Conservation (phyloP, 2,888 invertebrate species). For the Xanthorhoe designata region DNA sequence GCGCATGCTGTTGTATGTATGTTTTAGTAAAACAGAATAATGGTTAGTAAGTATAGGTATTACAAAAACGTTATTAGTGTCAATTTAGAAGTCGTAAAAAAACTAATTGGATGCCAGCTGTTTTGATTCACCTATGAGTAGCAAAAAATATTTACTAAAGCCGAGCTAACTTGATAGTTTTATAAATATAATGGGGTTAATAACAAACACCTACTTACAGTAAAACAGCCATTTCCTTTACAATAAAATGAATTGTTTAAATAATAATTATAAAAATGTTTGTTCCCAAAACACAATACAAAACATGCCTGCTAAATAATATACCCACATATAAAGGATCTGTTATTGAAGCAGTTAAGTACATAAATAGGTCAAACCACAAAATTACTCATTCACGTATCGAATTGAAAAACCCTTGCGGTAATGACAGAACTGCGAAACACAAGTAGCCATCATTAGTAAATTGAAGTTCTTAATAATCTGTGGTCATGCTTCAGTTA, state of each 20-base stretch:
- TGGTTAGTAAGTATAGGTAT: too few species aligned
- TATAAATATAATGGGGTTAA: too few species aligned
- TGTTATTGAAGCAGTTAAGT: slow-evolving; percentile 10
- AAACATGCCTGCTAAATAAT: not conserved
- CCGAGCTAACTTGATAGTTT: too few species aligned
- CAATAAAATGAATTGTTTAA: not conserved
- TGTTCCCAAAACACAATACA: not conserved
- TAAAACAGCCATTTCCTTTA: not conserved
- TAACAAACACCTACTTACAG: not conserved
- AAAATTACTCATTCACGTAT: slow-evolving; percentile 22
- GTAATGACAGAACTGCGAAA: slow-evolving; percentile 12
- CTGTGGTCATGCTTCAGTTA: not conserved
- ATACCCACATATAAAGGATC: not conserved
- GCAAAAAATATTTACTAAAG: too few species aligned
- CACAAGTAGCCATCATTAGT: slow-evolving; percentile 2
- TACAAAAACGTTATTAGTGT: too few species aligned
- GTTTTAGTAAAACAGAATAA: too few species aligned
- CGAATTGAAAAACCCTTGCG: slow-evolving; percentile 21
- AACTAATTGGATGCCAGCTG: too few species aligned
- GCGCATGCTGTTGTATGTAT: too few species aligned
- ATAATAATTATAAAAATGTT: too few species aligned
- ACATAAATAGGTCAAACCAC: slow-evolving; percentile 27
- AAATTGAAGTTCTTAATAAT: not conserved
- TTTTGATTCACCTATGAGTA: too few species aligned
- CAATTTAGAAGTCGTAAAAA: too few species aligned